Percentiles rank a stretch among this genome's conserved stretches.
These are phyloP conservation scores for Eupeodes latifasciatus DNA, from an alignment of 2,888 invertebrate genomes.

Conservation along the genomic window DNA sequence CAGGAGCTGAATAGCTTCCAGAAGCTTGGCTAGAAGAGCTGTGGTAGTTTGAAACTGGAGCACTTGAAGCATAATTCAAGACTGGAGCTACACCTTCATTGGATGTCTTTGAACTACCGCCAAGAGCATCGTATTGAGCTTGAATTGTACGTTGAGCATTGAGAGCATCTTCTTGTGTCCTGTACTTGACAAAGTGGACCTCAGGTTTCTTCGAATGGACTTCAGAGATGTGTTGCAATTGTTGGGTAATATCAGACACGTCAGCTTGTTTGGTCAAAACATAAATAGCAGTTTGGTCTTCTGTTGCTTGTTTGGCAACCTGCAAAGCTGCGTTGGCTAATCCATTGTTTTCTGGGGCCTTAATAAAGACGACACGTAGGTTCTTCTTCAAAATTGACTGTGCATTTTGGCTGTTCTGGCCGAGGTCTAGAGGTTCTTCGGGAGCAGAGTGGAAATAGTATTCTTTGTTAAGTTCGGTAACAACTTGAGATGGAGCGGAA, in stretches of 20 bases:
- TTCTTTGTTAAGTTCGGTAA: conserved; percentile 81
- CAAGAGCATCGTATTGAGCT: conserved; percentile 80
- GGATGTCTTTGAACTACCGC: conserved; percentile 80
- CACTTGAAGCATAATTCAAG: conserved; percentile 54
- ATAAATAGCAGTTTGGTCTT: conserved; percentile 80
- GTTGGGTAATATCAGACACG: conserved; percentile 79
- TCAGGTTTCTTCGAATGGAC: conserved; percentile 81
- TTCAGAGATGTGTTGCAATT: conserved; percentile 79
- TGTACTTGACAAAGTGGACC: conserved; percentile 83
- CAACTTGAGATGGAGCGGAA: conserved; percentile 29
- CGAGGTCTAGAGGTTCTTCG: conserved; percentile 80
- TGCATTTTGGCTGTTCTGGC: conserved; percentile 76
- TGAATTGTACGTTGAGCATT: conserved; percentile 82
- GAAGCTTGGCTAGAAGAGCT: background rate
- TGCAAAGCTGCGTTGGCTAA: conserved; percentile 80
- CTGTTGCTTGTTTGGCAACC: conserved; percentile 80
- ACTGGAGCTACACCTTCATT: conserved; percentile 81
- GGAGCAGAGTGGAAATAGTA: conserved; percentile 82
- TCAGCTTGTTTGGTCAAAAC: conserved; percentile 81
- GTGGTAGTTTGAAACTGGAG: conserved; percentile 7
- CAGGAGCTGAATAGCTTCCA: background rate
- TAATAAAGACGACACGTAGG: conserved; percentile 82
- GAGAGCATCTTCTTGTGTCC: conserved; percentile 81
- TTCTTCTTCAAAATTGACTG: conserved; percentile 79
- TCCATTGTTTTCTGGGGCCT: conserved; percentile 82